Conservation (phyloP, 2,888 invertebrate species). For the Coremacera marginata region DNA sequence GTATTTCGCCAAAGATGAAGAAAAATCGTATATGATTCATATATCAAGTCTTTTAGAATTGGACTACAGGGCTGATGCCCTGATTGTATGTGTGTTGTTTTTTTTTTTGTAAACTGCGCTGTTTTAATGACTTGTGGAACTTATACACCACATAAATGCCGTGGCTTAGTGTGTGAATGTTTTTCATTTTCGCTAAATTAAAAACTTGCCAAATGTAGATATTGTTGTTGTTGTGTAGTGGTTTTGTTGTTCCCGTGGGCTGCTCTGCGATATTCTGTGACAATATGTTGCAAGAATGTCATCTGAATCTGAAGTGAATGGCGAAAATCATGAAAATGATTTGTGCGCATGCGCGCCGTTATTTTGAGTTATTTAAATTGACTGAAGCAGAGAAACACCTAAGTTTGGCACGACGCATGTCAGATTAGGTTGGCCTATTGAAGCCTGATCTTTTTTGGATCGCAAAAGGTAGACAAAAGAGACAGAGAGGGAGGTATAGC, state of each 20-base stretch:
- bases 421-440: not conserved
- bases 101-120: too few species aligned
- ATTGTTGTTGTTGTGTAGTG: not conserved
- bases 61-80: too few species aligned
- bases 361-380: conserved; percentile 18
- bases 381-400: not conserved
- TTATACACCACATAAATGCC: not conserved
- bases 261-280: conserved; percentile 14
- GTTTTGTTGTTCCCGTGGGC: conserved; percentile 40
- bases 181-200: not conserved
- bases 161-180: too few species aligned
- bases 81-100: too few species aligned
- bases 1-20: too few species aligned
- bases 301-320: conserved; percentile 33
- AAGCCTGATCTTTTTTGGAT: not conserved
- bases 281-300: conserved; percentile 11
- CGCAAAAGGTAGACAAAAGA: too few species aligned
- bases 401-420: not conserved
- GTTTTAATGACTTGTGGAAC: not conserved
- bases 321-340: conserved; percentile 23
- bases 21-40: too few species aligned
- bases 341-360: conserved; percentile 27
- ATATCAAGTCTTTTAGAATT: too few species aligned
- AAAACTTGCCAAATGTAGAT: not conserved
- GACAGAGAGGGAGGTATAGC: too few species aligned